Evolutionary conservation across 1,140 invertebrate genomes (phyloP), one percentile per base, ranked within the genome.

Genomic region (Neodiprion pinetum): DNA sequence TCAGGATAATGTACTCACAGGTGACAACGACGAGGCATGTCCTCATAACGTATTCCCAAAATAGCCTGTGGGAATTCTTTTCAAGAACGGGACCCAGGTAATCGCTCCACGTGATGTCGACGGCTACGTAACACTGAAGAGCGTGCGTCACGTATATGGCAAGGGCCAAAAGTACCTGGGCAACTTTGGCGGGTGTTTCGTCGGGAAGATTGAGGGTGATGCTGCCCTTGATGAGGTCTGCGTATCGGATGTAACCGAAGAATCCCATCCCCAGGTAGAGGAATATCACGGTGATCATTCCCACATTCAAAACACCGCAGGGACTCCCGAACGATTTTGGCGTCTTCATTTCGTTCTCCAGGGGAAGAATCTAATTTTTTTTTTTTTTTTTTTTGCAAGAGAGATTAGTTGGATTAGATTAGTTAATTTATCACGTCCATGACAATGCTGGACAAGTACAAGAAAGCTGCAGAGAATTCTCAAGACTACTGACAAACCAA

Each of bases 41-140:
- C 78, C 95, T 90, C 7, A 94, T 90, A 1, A 91, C 79, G 78
- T 93, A 94, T 84, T 96, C 94, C 87, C 89, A 91, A n/a, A 92
- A 82, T 0, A 85, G 65, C 71, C 85, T 86, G 72, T 80, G 85
- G 67, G 80, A 83, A 77, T 81, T 88, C 78, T 81, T 88, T 76
- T 83, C 87, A 48, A 86, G 81, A 74, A 49, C 85, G 40, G 78
- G 83, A 40, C 70, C 78, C 50, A 93, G 75, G 74, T 93, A 92
- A 50, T 90, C 91, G 70, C 94, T 95, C 96, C 96, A 97, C 5
- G 93, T 88, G 74, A 98, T 97, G 77, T 95, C 94, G 74, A 97
- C 92, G 1, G 96, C 95, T 0, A 98, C 96, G 85, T 97, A 98
- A 82, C 95, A 93, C 78, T 97, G 96, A 17, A 98, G 90, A 0